Conservation (phyloP, 2,797 vertebrate genomes). For the Pseudopleuronectes americanus region DNA sequence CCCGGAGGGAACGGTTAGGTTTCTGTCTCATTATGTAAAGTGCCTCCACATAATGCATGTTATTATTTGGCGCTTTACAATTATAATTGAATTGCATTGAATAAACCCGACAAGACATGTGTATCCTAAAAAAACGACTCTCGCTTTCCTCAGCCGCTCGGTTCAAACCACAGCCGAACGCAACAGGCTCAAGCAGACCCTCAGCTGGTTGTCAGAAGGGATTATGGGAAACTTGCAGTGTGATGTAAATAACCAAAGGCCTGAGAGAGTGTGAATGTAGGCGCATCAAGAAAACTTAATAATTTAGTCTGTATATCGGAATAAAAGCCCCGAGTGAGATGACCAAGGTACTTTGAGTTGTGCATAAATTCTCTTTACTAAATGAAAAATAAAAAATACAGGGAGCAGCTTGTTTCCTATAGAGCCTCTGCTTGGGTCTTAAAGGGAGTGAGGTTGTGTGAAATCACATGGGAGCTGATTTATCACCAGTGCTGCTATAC, state of each 20-base stretch:
- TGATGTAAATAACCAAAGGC: background rate
- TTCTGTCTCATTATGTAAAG: no score
- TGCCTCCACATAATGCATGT: no score
- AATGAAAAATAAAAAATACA: background rate
- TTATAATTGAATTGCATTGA: no score
- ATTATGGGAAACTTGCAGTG: conserved; percentile 1
- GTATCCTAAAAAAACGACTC: background rate
- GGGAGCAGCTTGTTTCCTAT: conserved; percentile 10
- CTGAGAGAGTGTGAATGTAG: background rate
- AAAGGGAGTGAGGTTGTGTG: conserved; percentile 6
- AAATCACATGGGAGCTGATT: background rate
- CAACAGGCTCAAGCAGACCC: background rate
- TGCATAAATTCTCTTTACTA: background rate
- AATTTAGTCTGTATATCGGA: conserved; percentile 5
- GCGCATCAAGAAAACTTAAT: background rate
- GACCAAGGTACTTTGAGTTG: background rate
- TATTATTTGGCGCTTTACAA: no score
- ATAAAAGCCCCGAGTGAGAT: conserved; percentile 21
- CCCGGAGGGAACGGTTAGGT: background rate
- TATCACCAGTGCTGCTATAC: background rate
- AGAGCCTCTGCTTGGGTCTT: conserved; percentile 9
- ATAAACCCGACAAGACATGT: background rate
- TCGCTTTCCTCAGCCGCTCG: background rate
- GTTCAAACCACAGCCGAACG: background rate
- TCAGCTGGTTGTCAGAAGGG: background rate